These are phyloP conservation scores for Cantharis nigra DNA, from an alignment of 2,888 invertebrate genomes.

Conservation along the genomic window DNA sequence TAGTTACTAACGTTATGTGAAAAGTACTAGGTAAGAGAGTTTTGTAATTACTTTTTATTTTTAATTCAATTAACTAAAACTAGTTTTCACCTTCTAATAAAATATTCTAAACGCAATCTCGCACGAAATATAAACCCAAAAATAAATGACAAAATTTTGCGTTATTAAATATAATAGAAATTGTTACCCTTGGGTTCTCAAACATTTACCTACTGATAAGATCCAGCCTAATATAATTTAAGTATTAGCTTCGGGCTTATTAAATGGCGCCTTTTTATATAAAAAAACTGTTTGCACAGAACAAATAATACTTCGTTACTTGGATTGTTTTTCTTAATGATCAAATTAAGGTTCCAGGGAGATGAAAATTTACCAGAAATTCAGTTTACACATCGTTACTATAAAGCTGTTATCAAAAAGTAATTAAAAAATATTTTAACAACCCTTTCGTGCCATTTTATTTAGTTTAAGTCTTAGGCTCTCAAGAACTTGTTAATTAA, in stretches of 20 bases:
- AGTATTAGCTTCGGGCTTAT: neutral
- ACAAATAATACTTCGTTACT: neutral
- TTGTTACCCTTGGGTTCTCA: neutral
- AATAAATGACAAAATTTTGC: neutral
- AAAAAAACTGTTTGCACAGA: neutral
- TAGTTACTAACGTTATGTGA: constrained; percentile 39
- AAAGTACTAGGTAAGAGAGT: neutral
- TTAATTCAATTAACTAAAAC: neutral
- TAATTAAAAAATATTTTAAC: neutral
- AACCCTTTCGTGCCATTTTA: neutral
- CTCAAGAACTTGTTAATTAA: neutral
- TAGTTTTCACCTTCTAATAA: neutral
- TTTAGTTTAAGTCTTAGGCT: too few relatives aligned
- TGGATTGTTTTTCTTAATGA: neutral
- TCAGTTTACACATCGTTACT: neutral
- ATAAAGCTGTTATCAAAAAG: neutral
- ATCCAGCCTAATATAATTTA: neutral
- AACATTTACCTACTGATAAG: neutral
- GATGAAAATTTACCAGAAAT: neutral
- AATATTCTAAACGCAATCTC: neutral
- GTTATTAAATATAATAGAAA: neutral
- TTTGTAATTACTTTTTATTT: too few relatives aligned
- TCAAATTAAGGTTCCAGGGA: neutral
- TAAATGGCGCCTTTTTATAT: neutral
- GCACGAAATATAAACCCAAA: neutral